Percentiles rank a stretch among this genome's conserved stretches.
Evolutionary conservation across 2,113 vertebrate species (phyloP).

Genomic region (Hassar affinis): DNA sequence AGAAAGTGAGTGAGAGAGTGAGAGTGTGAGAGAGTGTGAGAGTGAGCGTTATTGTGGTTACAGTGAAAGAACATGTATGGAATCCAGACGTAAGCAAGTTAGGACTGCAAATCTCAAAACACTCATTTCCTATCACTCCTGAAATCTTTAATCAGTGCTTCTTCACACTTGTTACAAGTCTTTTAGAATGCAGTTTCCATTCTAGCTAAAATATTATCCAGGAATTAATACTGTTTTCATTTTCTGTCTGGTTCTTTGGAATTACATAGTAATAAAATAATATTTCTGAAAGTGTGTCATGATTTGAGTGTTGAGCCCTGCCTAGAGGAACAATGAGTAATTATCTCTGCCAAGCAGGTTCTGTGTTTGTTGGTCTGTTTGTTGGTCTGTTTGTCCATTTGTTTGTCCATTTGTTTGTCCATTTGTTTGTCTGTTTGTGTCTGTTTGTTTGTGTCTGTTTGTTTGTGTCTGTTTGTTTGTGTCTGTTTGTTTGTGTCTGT

Average conservation of each 20-base stretch:
- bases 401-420: too few species aligned
- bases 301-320: neutral
- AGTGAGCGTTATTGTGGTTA: neutral
- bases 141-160: neutral
- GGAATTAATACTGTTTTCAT: neutral
- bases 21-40: neutral
- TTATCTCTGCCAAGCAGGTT: neutral
- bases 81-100: neutral
- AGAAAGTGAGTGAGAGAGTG: neutral
- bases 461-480: too few species aligned
- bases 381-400: too few species aligned
- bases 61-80: neutral
- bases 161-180: neutral
- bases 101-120: neutral
- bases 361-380: too few species aligned
- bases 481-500: too few species aligned
- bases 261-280: neutral
- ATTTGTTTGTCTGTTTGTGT: too few species aligned
- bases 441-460: too few species aligned
- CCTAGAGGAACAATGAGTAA: neutral
- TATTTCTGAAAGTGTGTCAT: neutral
- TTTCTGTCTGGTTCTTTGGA: neutral
- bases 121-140: neutral
- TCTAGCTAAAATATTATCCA: neutral
- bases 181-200: neutral